These are phyloP conservation scores for Thamnophis sirtalis DNA, from an alignment of 2,113 vertebrate genomes.

Conservation along the genomic window DNA sequence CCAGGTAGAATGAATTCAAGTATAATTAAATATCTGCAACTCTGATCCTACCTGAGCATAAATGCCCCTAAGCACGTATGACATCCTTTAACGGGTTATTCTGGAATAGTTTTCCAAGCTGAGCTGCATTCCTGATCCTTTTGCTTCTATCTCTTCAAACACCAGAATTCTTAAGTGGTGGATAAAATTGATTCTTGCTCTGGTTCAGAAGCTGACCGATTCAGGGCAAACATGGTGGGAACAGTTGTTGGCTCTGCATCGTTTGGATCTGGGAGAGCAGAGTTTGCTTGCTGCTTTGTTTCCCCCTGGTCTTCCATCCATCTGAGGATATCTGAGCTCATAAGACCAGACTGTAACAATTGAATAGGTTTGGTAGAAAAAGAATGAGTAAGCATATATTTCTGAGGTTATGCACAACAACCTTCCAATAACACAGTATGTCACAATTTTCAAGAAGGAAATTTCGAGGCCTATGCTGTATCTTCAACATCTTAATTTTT, in stretches of 20 bases:
- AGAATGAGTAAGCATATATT: background rate
- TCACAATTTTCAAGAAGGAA: background rate
- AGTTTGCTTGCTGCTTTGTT: no score
- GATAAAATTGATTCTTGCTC: background rate
- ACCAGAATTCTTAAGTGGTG: background rate
- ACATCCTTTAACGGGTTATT: background rate
- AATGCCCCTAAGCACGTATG: background rate
- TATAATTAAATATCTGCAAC: background rate
- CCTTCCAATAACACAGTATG: background rate
- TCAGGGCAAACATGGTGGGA: no score
- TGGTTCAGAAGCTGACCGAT: background rate
- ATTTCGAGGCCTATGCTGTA: background rate
- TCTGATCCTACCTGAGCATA: background rate
- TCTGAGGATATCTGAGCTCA: background rate
- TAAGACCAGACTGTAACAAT: background rate
- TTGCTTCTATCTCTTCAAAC: background rate
- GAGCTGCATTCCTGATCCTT: background rate
- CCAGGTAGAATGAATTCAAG: background rate
- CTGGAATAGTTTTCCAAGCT: background rate
- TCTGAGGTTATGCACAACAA: background rate
- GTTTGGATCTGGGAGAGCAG: no score
- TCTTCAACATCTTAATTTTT: background rate
- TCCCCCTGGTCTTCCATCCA: background rate
- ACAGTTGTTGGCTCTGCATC: no score
- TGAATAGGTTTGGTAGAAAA: background rate